Percentiles rank a stretch among this genome's conserved stretches.
These are phyloP conservation scores for Varanus komodoensis DNA, from an alignment of 2,113 vertebrate species.

Conservation along the genomic window DNA sequence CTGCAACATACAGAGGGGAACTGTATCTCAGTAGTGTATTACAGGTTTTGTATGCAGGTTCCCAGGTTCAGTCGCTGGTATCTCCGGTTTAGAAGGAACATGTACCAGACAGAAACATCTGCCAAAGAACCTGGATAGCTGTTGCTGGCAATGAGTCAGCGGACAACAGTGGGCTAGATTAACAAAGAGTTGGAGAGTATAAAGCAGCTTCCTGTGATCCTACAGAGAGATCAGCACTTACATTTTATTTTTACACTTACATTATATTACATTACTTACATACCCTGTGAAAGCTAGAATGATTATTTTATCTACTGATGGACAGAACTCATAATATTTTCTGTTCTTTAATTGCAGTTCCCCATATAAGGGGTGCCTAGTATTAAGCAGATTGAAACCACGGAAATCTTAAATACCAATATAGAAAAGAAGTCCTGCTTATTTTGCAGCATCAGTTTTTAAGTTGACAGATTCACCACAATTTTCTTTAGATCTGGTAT, in stretches of 20 bases:
- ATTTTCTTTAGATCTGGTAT: neutral
- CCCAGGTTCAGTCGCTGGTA: too few relatives aligned
- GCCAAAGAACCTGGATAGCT: neutral
- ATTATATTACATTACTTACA: neutral
- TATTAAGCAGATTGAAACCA: neutral
- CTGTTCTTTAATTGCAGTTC: neutral
- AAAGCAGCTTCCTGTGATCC: neutral
- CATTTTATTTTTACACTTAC: neutral
- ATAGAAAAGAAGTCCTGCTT: rapidly evolving
- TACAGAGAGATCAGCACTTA: neutral
- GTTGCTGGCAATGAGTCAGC: neutral
- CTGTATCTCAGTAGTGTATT: neutral
- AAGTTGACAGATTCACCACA: neutral
- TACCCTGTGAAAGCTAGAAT: neutral
- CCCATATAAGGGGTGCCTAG: neutral
- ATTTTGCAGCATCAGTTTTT: neutral
- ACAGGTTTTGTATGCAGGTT: too few relatives aligned
- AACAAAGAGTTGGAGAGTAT: neutral
- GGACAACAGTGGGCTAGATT: neutral
- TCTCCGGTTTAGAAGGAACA: neutral
- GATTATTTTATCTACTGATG: neutral
- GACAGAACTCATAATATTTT: neutral
- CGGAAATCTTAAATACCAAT: neutral
- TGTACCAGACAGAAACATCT: neutral
- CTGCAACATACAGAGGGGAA: neutral